phyloP scores from a whole-genome alignment of 2,797 vertebrate species.

The Ctenopoma kingsleyae region DNA sequence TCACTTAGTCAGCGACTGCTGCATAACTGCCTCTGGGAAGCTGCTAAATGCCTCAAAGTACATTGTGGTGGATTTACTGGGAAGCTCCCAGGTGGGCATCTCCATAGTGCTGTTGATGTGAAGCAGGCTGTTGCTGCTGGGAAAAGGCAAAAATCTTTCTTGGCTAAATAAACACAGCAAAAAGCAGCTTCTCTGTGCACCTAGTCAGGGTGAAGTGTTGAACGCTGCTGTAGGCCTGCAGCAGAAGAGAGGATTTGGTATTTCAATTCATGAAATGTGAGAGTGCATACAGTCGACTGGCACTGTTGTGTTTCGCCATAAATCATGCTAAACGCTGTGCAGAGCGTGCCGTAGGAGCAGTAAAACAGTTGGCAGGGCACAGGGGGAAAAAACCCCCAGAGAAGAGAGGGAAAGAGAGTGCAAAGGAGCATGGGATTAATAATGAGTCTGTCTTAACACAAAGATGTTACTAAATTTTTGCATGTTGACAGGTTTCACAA shows the following conservation, averaged over 20 bases:
- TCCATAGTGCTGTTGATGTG: background rate
- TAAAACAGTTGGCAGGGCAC: slow-evolving; percentile 32
- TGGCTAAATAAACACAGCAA: too few species aligned
- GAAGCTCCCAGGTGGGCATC: slow-evolving; percentile 12
- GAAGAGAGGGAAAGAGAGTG: background rate
- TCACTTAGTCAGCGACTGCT: background rate
- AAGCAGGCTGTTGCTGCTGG: background rate
- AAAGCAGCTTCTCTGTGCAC: too few species aligned
- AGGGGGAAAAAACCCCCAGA: background rate
- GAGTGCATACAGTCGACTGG: slow-evolving; percentile 43
- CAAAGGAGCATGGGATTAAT: slow-evolving; percentile 32
- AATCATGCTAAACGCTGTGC: slow-evolving; percentile 38
- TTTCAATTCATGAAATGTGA: slow-evolving; percentile 25
- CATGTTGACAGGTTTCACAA: slow-evolving; percentile 37
- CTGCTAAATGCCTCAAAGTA: background rate
- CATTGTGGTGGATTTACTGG: slow-evolving; percentile 5
- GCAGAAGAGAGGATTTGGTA: slow-evolving; percentile 2
- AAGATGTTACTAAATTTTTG: background rate
- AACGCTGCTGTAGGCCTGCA: slow-evolving; percentile 15
- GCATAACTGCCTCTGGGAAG: background rate
- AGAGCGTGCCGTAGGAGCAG: slow-evolving; percentile 36
- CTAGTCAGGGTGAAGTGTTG: background rate
- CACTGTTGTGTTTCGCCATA: slow-evolving; percentile 29
- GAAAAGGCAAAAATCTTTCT: too few species aligned
- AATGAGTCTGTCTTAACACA: slow-evolving; percentile 34